Conservation (phyloP, 2,797 vertebrate species). For the Micropoecilia bifurca region DNA sequence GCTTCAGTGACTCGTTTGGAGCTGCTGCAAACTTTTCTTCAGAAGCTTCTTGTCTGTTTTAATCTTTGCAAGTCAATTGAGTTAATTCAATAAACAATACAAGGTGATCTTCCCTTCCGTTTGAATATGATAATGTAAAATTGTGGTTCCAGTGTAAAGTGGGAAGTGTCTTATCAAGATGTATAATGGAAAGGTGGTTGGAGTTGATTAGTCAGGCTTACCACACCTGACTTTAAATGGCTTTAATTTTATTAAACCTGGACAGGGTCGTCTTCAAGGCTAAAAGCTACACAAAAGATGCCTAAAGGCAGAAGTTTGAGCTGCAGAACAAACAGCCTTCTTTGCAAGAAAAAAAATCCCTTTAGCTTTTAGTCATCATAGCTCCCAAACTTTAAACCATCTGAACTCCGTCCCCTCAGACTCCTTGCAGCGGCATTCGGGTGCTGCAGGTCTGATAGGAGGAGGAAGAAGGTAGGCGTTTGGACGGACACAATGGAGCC, state of each 20-base stretch:
- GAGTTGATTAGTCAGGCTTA: neutral
- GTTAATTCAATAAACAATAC: neutral
- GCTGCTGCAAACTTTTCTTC: slow-evolving; percentile 28
- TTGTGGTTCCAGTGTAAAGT: neutral
- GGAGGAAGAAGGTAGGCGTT: slow-evolving; percentile 42
- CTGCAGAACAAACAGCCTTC: slow-evolving; percentile 31
- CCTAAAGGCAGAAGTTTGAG: slow-evolving; percentile 26
- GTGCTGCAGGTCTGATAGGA: slow-evolving; percentile 54
- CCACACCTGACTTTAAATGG: neutral
- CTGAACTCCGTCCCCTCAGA: slow-evolving; percentile 58
- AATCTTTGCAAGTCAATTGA: slow-evolving; percentile 23
- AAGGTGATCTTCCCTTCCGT: neutral
- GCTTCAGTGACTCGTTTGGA: neutral
- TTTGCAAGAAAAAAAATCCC: slow-evolving; percentile 33
- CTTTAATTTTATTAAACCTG: neutral
- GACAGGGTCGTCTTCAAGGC: neutral
- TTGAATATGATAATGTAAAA: neutral
- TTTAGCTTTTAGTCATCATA: slow-evolving; percentile 56
- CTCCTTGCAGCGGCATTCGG: slow-evolving; percentile 49
- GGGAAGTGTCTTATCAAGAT: neutral
- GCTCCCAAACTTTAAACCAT: slow-evolving; percentile 50
- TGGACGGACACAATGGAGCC: slow-evolving; percentile 68
- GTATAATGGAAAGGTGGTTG: neutral
- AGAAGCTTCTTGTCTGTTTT: slow-evolving; percentile 35
- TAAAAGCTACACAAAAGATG: neutral